Percentiles rank a stretch among this genome's conserved stretches.
phyloP scores from a whole-genome alignment of 2,113 vertebrate species.

The Uria aalge region DNA sequence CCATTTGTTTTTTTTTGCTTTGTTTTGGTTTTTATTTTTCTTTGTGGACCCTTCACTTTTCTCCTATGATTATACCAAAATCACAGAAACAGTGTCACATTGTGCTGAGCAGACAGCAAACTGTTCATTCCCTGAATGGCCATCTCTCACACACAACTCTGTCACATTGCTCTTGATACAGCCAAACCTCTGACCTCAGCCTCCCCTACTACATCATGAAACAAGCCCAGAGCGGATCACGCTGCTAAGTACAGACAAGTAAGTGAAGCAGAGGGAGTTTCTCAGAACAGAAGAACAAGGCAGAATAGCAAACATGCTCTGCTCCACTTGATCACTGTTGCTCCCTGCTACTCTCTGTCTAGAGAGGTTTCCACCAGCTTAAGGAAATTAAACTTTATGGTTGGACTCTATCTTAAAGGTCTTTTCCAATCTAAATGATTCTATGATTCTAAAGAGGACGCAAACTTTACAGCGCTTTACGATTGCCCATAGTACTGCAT shows the following conservation, averaged over 20 bases:
- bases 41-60: background rate
- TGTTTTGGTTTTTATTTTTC: background rate
- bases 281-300: background rate
- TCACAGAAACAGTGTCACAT: fast-evolving
- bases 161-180: background rate
- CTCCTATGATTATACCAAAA: background rate
- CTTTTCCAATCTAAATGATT: background rate
- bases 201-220: background rate
- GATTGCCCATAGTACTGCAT: background rate
- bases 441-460: background rate
- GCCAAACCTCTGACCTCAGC: background rate
- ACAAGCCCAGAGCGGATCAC: background rate
- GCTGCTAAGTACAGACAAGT: background rate
- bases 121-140: background rate
- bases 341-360: background rate
- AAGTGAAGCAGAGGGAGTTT: background rate
- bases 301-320: background rate
- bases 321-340: background rate
- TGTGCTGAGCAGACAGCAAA: background rate
- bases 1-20: background rate
- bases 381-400: background rate
- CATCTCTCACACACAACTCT: background rate
- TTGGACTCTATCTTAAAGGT: background rate
- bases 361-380: background rate
- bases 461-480: background rate